These are phyloP conservation scores for Pipa parva DNA, from an alignment of 2,113 vertebrate genomes.

Conservation along the genomic window DNA sequence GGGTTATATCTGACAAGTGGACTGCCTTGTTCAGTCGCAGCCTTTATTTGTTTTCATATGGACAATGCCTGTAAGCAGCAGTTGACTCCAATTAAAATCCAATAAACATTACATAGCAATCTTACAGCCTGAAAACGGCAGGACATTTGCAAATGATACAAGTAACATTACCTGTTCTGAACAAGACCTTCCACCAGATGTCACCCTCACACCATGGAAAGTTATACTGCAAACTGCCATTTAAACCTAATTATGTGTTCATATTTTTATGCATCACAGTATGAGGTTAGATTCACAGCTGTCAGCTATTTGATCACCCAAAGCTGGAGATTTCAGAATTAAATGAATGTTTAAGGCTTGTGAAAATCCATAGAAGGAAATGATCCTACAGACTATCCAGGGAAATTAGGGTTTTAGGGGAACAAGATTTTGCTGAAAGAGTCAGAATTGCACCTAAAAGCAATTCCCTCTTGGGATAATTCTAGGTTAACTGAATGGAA, in stretches of 20 bases:
- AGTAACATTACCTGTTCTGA: not conserved
- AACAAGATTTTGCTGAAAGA: not conserved
- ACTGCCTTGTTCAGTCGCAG: not conserved
- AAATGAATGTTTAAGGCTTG: constrained; percentile 33
- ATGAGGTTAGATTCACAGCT: constrained; percentile 25
- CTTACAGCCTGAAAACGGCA: not conserved
- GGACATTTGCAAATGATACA: not conserved
- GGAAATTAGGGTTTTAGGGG: not conserved
- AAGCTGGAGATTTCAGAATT: constrained; percentile 20
- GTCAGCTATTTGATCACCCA: constrained; percentile 8
- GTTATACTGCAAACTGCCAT: not conserved
- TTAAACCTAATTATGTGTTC: not conserved
- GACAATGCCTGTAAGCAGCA: not conserved
- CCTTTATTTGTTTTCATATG: not conserved
- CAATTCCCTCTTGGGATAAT: not conserved
- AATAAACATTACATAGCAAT: not conserved
- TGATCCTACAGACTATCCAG: not conserved
- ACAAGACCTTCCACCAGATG: constrained; percentile 10
- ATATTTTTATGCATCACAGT: constrained; percentile 4
- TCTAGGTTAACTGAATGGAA: not conserved
- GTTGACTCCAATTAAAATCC: not conserved
- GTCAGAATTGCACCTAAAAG: not conserved
- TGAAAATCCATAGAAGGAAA: constrained; percentile 3
- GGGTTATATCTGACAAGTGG: not conserved
- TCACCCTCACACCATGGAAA: constrained; percentile 13